Evolutionary conservation across 2,888 invertebrate species (phyloP), one percentile per base, ranked within the genome.

Genomic region (Papilio elwesi): DNA sequence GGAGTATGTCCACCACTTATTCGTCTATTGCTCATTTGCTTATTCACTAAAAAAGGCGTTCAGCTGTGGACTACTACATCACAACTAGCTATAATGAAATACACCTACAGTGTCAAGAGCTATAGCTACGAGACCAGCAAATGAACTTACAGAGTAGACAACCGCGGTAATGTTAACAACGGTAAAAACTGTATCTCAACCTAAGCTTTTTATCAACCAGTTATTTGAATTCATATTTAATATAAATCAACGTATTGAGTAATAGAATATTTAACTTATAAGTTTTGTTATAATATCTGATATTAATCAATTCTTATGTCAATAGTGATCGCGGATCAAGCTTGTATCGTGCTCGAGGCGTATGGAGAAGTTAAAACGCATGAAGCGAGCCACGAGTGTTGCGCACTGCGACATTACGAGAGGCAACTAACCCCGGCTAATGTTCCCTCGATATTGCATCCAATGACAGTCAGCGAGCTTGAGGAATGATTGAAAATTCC

Each of bases 401-500:
- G 68, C 49, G 7, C 16, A 49, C 26, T 13, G n/a, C 52, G 43
- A 43, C 52, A 69, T 65, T 73, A 68, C 62, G 51, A 26, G 48
- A 68, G 65, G 65, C 65, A 51, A 73, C 48, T 72, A 64, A 15
- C 48, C 65, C 65, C 49, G 63, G 57, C 69, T 73, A 69, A 73
- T 76, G 75, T 70, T 76, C 74, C 72, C 71, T 75, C 71, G 68
- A 75, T 80, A 79, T 79, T 79, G 80, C 86, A 79, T 84, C 82
- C 83, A 89, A 88, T 88, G 88, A 89, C 90, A 90, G 85, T 83
- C 82, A 79, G 82, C 83, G 80, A 79, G 80, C 82, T 82, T 80
- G 83, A 87, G 87, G 87, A 90, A 90, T 90, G 87, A 90, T 90
- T 88, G 87, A 88, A 87, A 89, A 89, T 90, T 86, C 85, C 83